phyloP scores from a whole-genome alignment of 92 coral and sea anemone genomes.

The Galaxea fascicularis region DNA sequence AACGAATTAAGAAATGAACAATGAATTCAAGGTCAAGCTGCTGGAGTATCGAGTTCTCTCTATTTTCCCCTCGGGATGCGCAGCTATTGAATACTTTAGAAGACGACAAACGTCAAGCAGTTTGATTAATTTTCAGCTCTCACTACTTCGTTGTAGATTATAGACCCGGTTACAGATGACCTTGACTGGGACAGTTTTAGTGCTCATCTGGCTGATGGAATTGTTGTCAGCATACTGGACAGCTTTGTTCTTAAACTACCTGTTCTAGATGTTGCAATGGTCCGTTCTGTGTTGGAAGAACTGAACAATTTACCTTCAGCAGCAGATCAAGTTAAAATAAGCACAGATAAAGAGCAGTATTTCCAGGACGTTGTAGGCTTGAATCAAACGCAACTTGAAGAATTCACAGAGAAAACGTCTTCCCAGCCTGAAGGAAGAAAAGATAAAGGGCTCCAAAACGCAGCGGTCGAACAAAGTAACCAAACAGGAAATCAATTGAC shows the following conservation, averaged over 20 bases:
- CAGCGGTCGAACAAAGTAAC: neutral
- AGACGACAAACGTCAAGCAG: neutral
- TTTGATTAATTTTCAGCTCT: neutral
- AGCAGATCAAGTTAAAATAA: neutral
- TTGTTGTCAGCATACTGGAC: slow-evolving; percentile 44
- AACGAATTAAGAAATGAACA: too few relatives aligned
- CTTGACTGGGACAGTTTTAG: slow-evolving; percentile 28
- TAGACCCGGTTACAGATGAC: slow-evolving; percentile 49
- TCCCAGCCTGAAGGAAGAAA: neutral
- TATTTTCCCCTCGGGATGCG: neutral
- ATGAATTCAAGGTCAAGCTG: too few relatives aligned
- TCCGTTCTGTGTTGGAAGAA: slow-evolving; percentile 11
- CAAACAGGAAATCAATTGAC: neutral
- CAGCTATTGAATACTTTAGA: neutral
- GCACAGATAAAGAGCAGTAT: neutral
- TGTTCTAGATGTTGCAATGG: slow-evolving; percentile 12
- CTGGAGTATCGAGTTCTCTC: too few relatives aligned
- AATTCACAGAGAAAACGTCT: neutral
- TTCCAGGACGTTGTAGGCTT: neutral
- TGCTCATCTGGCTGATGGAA: slow-evolving; percentile 35
- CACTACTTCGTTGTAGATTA: neutral
- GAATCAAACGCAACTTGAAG: neutral
- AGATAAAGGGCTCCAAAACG: neutral
- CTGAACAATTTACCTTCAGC: neutral
- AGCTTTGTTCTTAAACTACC: slow-evolving; percentile 43